Base-by-base conservation (phyloP, 2,113 vertebrate genomes). In the Leptocoma aspasia region DNA sequence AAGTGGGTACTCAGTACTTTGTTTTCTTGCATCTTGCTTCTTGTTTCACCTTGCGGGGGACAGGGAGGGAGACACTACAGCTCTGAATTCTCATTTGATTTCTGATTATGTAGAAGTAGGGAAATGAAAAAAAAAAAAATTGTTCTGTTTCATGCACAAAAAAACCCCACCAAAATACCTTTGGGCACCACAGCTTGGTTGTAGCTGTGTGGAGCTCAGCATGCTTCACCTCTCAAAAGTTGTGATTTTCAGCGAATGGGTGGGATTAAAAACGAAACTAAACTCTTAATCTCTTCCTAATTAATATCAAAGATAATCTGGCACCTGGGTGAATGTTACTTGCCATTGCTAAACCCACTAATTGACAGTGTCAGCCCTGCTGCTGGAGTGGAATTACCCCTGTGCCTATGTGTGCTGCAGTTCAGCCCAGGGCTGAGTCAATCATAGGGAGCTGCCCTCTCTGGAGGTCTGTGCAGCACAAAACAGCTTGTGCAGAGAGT, bases 1-100 rank as follows among this genome's bases (percentile, higher is more conserved):
- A 52, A 17, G 41, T 72, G 41, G 41, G 28, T 83, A 31, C 11
- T 64, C n/a, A 28, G n/a, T 39, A 21, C 15, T 63, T 63, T 8
- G 24, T 65, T 53, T 61, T 53, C 50, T 66, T 87, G 26, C 33
- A 24, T 35, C 26, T 78, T 70, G 30, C 78, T 82, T 11, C 45
- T 66, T 57, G 7, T 82, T 90, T 85, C 39, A 57, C n/a, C 24
- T 1, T n/a, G 28, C 0, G 0, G 4, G 31, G 23, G 2, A 14
- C n/a, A 82, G 7, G 35, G 31, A 57, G 22, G 35, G 63, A 63
- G 30, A 41, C 47, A 15, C 0, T 35, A 21, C 27, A 79, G 10
- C 21, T 85, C 35, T 72, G 66, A 68, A 35, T 89, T 90, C 35
- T 76, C 10, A 4, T 23, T 44, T 75, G 53, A 22, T 59, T 78